Conservation (phyloP, 2,888 invertebrate genomes). For the Apamea monoglypha region DNA sequence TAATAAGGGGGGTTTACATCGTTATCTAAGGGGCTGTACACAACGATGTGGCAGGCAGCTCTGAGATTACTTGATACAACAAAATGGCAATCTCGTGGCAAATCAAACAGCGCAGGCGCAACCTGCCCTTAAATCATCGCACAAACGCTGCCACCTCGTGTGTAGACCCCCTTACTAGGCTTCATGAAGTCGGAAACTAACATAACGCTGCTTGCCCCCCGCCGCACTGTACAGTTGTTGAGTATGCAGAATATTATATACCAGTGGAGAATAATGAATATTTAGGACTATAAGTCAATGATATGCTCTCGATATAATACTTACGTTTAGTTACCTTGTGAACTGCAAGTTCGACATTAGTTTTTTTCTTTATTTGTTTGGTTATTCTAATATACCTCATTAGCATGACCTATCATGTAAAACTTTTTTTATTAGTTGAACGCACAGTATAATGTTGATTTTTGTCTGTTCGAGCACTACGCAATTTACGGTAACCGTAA, state of each 20-base stretch:
- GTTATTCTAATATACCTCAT: constrained; percentile 85
- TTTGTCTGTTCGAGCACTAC: constrained; percentile 59
- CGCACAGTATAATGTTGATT: constrained; percentile 72
- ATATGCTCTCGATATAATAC: constrained; percentile 82
- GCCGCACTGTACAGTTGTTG: constrained; percentile 79
- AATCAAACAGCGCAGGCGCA: constrained; percentile 20
- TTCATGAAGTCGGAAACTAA: constrained; percentile 24
- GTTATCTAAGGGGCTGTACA: constrained; percentile 22
- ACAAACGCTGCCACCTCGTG: constrained; percentile 11
- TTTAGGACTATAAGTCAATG: constrained; percentile 88
- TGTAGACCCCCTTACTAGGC: constrained; percentile 18
- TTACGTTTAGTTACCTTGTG: constrained; percentile 89
- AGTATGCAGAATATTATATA: constrained; percentile 80
- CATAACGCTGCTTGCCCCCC: constrained; percentile 63
- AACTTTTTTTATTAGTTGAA: constrained; percentile 75
- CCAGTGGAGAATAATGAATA: constrained; percentile 84
- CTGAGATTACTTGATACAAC: background rate
- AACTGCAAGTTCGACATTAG: constrained; percentile 87
- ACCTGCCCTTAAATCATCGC: background rate
- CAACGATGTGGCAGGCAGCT: background rate
- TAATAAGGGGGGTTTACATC: constrained; percentile 42
- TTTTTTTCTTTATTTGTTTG: constrained; percentile 80
- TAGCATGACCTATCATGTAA: constrained; percentile 85
- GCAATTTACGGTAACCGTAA: constrained; percentile 60
- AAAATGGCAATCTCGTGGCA: background rate